Evolutionary conservation across 92 coral and sea anemone genomes (phyloP), one percentile per base, ranked within the genome.

Genomic region (Palythoa caribaeorum): DNA sequence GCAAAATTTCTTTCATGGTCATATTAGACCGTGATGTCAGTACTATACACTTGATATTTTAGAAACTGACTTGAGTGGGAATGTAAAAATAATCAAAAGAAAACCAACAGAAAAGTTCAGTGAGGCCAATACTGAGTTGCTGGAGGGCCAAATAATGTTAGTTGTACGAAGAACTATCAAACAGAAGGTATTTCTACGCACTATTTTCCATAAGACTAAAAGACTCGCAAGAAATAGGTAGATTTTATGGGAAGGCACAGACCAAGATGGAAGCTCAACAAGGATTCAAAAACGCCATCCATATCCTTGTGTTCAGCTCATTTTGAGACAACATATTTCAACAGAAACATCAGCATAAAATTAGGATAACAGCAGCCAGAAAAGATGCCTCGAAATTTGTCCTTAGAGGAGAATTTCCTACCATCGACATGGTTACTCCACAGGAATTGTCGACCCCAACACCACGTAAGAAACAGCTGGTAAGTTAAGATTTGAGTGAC

Each of bases 381-480:
- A 60, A 54, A 54, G 60, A 6, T 54, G 60, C 60, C 60, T 54
- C 60, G 12, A 54, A 12, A 54, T 54, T 8, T 54, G 9, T 54
- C 12, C 60, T 54, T 54, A 54, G 60, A 54, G 60, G 60, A 54
- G 60, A 54, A 54, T 4, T 54, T 54, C 60, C 60, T 54, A 60
- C n/a, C 20, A 60, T 60, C 6, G 20, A 54, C 60, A 60, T 20
- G 68, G 20, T 60, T 13, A 60, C 68, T 60, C 68, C 68, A 14
- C 68, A 60, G 68, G 68, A 60, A 60, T 60, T 60, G 20, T 60
- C 3, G 68, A 60, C 68, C 68, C 68, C 68, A 60, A 60, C 68
- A 13, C 68, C 68, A 13, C 68, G 68, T 60, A 2, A 60, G 68
- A 60, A 60, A 14, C 20, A 20, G 20, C 68, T 60, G 68, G 68